Evolutionary conservation across 1,140 invertebrate species (phyloP), one percentile per base, ranked within the genome.

Genomic region (Gonatopus flavifemur): DNA sequence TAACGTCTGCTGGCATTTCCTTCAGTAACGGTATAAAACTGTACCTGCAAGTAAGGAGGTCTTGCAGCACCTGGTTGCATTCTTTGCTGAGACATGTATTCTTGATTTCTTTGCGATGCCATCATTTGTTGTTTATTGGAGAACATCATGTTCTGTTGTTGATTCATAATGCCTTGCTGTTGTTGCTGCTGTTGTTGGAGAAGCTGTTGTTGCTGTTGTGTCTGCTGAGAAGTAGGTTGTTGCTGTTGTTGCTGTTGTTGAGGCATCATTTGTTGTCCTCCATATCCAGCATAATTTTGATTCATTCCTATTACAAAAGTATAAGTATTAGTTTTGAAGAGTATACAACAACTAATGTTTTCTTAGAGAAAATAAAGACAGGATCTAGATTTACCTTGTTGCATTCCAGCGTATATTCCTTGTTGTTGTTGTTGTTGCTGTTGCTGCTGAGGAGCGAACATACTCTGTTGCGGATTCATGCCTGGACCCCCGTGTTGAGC

Each of bases 251-350:
- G 81, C 41, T 85, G 84, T 49, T 82, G 76, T 30, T 83, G 82
- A 49, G 83, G 82, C 66, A 82, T 80, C 80, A 81, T 83, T 56
- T 83, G 83, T 60, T 83, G 84, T 4, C 80, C 79, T 30, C 77
- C 74, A 57, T 86, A 85, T 7, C 80, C 75, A 13, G 79, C 74
- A 70, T 85, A 79, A 74, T 81, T 77, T 74, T 84, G 75, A 78
- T 75, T 77, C 70, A 81, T 81, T 20, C 74, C 77, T 74, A 19
- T n/a, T 3, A 39, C 38, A 38, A 13, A 50, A 46, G 31, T 51
- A 39, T 33, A 15, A 16, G 24, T 9, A 39, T 19, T 16, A 21
- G 3, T n/a, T 33, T 24, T 33, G 8, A 20, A 10, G 38, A 13
- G 38, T 32, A 22, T 19, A 25, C 3, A 37, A 3, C 3, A 25